phyloP scores from a whole-genome alignment of 2,888 invertebrate genomes.

The Drosophila maculinotata region DNA sequence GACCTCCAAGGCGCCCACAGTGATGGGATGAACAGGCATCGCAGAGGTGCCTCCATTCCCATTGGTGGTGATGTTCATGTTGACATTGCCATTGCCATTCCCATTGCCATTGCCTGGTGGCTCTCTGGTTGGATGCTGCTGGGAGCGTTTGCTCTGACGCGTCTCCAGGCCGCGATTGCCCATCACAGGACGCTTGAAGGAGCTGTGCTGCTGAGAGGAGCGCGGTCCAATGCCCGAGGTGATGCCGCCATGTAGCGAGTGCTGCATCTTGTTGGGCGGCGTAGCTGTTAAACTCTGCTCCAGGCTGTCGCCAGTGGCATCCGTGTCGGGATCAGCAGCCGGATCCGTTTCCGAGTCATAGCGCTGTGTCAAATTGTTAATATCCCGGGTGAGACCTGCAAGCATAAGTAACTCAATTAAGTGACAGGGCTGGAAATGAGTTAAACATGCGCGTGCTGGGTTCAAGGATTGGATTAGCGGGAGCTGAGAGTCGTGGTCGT shows the following conservation, averaged over 20 bases:
- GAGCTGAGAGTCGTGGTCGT: constrained; percentile 35
- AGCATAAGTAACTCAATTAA: constrained; percentile 6
- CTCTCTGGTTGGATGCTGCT: constrained; percentile 77
- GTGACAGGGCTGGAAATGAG: not conserved
- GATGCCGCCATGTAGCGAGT: constrained; percentile 83
- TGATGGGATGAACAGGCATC: constrained; percentile 86
- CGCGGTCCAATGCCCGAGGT: constrained; percentile 76
- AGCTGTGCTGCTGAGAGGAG: constrained; percentile 84
- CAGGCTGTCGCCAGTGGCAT: constrained; percentile 88
- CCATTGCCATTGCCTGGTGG: constrained; percentile 33
- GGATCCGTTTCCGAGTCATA: constrained; percentile 86
- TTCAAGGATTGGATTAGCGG: constrained; percentile 30
- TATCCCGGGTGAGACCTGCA: constrained; percentile 84
- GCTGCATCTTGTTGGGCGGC: constrained; percentile 85
- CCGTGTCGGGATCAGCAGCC: constrained; percentile 89
- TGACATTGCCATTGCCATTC: constrained; percentile 42
- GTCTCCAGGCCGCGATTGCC: constrained; percentile 87
- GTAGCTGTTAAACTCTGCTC: constrained; percentile 76
- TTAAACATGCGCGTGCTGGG: constrained; percentile 52
- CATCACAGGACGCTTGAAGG: constrained; percentile 87
- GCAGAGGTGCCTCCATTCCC: constrained; percentile 49
- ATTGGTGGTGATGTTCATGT: constrained; percentile 27
- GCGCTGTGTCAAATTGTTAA: constrained; percentile 84
- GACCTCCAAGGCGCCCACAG: constrained; percentile 96
- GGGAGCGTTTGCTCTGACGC: constrained; percentile 87